Percentiles rank a stretch among this genome's conserved stretches.
These are phyloP conservation scores for Chionodraco myersi DNA, from an alignment of 2,113 vertebrate species.

Conservation along the genomic window DNA sequence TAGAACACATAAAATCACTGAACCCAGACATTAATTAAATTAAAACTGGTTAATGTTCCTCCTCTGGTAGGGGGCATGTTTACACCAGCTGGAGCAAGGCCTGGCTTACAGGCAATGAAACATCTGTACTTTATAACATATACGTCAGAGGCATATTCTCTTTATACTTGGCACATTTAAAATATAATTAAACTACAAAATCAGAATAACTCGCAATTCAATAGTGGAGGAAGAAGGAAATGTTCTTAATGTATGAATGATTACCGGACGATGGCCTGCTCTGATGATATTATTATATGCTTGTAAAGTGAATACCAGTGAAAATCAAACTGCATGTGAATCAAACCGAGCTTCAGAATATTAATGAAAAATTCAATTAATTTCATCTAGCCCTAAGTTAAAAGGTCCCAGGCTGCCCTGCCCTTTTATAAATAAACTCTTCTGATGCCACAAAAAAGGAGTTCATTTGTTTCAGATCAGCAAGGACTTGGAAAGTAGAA, in stretches of 20 bases:
- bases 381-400: slow-evolving; percentile 51
- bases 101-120: not conserved
- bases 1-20: slow-evolving; percentile 50
- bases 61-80: slow-evolving; percentile 20
- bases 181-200: not conserved
- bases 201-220: not conserved
- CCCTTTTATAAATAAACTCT: slow-evolving; percentile 64
- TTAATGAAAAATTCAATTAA: slow-evolving; percentile 63
- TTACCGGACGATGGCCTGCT: slow-evolving; percentile 2
- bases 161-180: not conserved
- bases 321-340: slow-evolving; percentile 32
- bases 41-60: slow-evolving; percentile 29
- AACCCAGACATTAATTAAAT: slow-evolving; percentile 50
- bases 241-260: slow-evolving; percentile 20
- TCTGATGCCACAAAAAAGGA: slow-evolving; percentile 32
- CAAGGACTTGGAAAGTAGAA: slow-evolving; percentile 58
- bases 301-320: slow-evolving; percentile 17
- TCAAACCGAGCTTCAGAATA: slow-evolving; percentile 27
- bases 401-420: slow-evolving; percentile 40
- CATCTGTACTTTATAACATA: not conserved
- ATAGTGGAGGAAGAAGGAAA: slow-evolving; percentile 4
- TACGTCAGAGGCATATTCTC: slow-evolving; percentile 1
- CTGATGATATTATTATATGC: slow-evolving; percentile 9
- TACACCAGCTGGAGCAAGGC: slow-evolving; percentile 14
- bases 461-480: slow-evolving; percentile 69